These are phyloP conservation scores for Caenorhabditis sp. DNA, from an alignment of 2,888 invertebrate genomes.

Conservation along the genomic window DNA sequence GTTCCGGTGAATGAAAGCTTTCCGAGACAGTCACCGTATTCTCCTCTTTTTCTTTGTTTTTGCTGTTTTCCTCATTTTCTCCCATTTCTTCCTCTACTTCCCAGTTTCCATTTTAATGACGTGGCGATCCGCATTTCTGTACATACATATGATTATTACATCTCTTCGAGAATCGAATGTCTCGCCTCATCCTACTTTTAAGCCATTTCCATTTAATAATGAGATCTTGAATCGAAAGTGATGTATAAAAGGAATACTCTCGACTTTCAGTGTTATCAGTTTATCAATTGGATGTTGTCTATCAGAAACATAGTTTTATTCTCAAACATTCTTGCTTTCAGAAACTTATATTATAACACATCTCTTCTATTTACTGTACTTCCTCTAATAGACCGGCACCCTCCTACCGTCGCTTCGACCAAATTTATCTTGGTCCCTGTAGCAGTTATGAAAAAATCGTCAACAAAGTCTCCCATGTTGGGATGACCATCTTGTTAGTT, in stretches of 20 bases:
- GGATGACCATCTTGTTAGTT: too few relatives aligned
- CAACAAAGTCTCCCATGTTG: too few relatives aligned
- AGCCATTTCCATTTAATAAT: slow-evolving; percentile 31
- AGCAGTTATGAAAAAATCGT: too few relatives aligned
- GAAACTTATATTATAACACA: too few relatives aligned
- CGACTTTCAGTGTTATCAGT: slow-evolving; percentile 17
- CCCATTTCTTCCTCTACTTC: slow-evolving; percentile 22
- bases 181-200: slow-evolving; percentile 44
- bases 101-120: slow-evolving; percentile 26
- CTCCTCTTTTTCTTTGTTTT: slow-evolving; percentile 12
- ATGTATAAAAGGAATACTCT: slow-evolving; percentile 34
- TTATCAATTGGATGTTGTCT: slow-evolving; percentile 5
- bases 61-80: slow-evolving; percentile 1
- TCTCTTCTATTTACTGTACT: too few relatives aligned
- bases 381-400: too few relatives aligned
- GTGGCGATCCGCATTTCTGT: slow-evolving; percentile 34
- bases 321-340: neutral
- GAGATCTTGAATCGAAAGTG: slow-evolving; percentile 22
- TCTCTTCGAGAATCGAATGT: slow-evolving; percentile 42
- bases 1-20: slow-evolving; percentile 51
- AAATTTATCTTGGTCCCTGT: too few relatives aligned
- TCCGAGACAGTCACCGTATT: slow-evolving; percentile 31
- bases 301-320: too few relatives aligned
- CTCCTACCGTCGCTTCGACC: too few relatives aligned
- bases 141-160: slow-evolving; percentile 28